These are phyloP conservation scores for Desmophyllum pertusum DNA, from an alignment of 92 coral and sea anemone species.

Conservation along the genomic window DNA sequence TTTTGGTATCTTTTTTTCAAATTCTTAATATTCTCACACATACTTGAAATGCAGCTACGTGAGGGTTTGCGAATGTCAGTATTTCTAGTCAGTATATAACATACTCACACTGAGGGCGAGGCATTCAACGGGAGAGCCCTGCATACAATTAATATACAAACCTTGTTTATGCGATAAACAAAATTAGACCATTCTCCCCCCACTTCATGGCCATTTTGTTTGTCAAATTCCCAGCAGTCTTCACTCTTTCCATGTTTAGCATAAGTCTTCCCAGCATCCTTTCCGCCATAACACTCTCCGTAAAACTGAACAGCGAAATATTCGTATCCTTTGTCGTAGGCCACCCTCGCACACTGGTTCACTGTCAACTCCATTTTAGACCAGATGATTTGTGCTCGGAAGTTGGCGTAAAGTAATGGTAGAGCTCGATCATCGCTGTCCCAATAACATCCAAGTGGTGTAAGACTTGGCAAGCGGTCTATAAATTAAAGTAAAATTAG, in stretches of 20 bases:
- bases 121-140: no score
- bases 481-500: no score
- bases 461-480: conserved; percentile 4
- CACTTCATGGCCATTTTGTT: background rate
- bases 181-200: conserved; percentile 21
- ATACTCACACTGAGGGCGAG: no score
- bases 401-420: conserved; percentile 54
- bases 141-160: no score
- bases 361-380: conserved; percentile 59
- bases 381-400: conserved; percentile 73
- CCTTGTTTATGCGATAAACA: conserved; percentile 34
- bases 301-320: conserved; percentile 86
- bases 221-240: conserved; percentile 6
- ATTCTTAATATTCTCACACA: no score
- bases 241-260: conserved; percentile 35
- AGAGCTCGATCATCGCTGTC: conserved; percentile 43
- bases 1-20: no score
- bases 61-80: no score
- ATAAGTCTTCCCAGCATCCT: conserved; percentile 34
- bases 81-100: no score
- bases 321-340: conserved; percentile 47
- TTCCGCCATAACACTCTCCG: conserved; percentile 87
- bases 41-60: no score
- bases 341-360: conserved; percentile 71
- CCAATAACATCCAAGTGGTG: conserved; percentile 47